Evolutionary conservation across 2,113 vertebrate genomes (phyloP), one percentile per base, ranked within the genome.

Genomic region (Grantiella picta): DNA sequence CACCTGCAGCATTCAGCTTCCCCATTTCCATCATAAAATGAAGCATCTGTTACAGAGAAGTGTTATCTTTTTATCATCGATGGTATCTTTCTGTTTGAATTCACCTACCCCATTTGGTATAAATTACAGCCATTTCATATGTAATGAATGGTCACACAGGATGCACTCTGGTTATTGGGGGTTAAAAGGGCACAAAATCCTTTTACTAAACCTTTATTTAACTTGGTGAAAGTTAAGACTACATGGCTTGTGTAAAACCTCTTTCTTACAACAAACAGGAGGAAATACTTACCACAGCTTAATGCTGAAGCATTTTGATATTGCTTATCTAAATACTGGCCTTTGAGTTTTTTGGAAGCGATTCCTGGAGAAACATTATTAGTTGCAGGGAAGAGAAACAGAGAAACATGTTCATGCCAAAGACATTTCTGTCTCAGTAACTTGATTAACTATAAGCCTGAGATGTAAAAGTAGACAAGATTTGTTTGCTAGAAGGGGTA

Each of bases 1-100:
- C 98, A 99, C 98, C 99, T 99, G 99, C 98, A 98, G 98, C 97
- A 98, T 97, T 97, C 96, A 90, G 97, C 97, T 96, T 98, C 97
- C 98, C 97, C 82, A 72, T 96, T 97, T 97, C 97, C 97, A 97
- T 97, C 97, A 96, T 98, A 98, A 98, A 97, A 96, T 82, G 85
- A 75, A 98, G 98, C 98, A 98, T 98, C 98, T 99, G 98, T 98
- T 98, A 97, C 94, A 31, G 84, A 85, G 94, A 97, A 96, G 95
- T 95, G 96, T 90, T 96, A 96, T 93, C 97, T 97, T 97, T 97
- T 95, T 90, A 96, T 96, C 97, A 95, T 96, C 65, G 60, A 95
- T 92, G 92, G 92, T 97, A 97, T 97, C 97, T 89, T 97, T 97
- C 98, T 95, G 81, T 91, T 94, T 92, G 56, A 94, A 95, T 95